Base-by-base conservation (phyloP, 2,797 vertebrate species). In the Fistularia tabacaria region DNA sequence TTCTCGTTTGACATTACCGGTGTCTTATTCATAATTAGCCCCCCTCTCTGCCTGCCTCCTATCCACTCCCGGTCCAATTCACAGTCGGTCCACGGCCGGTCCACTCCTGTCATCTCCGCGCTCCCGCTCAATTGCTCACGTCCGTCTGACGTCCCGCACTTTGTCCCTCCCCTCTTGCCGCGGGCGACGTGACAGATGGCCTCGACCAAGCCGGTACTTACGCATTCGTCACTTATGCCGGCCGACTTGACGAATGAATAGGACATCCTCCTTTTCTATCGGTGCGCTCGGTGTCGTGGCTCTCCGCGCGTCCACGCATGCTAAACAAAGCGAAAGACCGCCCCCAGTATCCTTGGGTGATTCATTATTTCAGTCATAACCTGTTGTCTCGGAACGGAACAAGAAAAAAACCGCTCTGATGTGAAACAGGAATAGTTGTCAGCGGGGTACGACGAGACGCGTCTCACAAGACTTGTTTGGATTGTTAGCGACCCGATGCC, bases 401-500 rank as follows among this genome's bases (percentile, higher is more conserved):
- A n/a, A n/a, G n/a, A n/a, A n/a, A n/a, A n/a, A n/a, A n/a, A n/a
- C n/a, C n/a, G n/a, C n/a, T n/a, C n/a, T n/a, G n/a, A 12, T 12
- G 10, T 45, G 43, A 45, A 45, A 45, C 14, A 11, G 2, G 43
- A 13, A 13, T 6, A 13, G 25, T 25, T 5, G 25, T 25, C 25
- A 25, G 25, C 2, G 25, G 25, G n/a, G n/a, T n/a, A n/a, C n/a
- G n/a, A n/a, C n/a, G n/a, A 25, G 25, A 25, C 25, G 25, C 25
- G 25, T 25, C 71, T 57, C 51, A 83, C 88, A 90, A 83, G 83
- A 89, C 74, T 87, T 59, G 3, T 67, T 64, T 54, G 81, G 76
- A 81, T 82, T 84, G 76, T 73, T 72, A 73, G 80, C 85, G 78
- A 85, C 87, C 84, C 89, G 77, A 89, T 87, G 79, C 88, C 85